phyloP scores from a whole-genome alignment of 1,140 invertebrate genomes.

The Chionoecetes opilio region DNA sequence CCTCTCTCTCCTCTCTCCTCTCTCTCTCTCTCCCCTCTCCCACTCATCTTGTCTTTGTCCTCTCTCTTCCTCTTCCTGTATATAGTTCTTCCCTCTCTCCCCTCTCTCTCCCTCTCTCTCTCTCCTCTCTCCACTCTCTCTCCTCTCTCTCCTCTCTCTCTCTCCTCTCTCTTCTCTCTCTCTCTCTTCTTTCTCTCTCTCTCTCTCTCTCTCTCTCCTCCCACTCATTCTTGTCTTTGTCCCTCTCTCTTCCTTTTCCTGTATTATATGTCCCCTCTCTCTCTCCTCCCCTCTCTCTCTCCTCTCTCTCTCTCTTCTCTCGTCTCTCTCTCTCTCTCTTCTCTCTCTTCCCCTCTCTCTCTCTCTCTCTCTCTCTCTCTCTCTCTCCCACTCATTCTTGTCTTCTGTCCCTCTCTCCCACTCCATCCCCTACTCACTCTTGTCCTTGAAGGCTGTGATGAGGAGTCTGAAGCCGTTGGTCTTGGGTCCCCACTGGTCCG shows the following conservation, averaged over 20 bases:
- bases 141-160: too few relatives aligned
- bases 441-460: conserved; percentile 94
- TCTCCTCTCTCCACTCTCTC: neutral
- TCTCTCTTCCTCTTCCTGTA: too few relatives aligned
- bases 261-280: too few relatives aligned
- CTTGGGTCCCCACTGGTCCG: conserved; percentile 95
- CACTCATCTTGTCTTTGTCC: neutral
- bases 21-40: neutral
- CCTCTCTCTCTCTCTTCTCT: neutral
- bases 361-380: neutral
- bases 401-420: too few relatives aligned
- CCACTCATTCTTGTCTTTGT: neutral
- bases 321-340: neutral
- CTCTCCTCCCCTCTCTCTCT: too few relatives aligned
- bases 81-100: too few relatives aligned
- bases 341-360: neutral
- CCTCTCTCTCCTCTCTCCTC: neutral
- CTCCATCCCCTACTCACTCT: conserved; percentile 62
- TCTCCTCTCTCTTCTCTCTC: neutral
- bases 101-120: neutral
- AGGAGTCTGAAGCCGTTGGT: conserved; percentile 95
- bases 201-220: too few relatives aligned
- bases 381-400: too few relatives aligned
- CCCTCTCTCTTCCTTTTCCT: neutral
- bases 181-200: too few relatives aligned